Conservation (phyloP, 2,797 vertebrate species). For the Nannoperca australis region DNA sequence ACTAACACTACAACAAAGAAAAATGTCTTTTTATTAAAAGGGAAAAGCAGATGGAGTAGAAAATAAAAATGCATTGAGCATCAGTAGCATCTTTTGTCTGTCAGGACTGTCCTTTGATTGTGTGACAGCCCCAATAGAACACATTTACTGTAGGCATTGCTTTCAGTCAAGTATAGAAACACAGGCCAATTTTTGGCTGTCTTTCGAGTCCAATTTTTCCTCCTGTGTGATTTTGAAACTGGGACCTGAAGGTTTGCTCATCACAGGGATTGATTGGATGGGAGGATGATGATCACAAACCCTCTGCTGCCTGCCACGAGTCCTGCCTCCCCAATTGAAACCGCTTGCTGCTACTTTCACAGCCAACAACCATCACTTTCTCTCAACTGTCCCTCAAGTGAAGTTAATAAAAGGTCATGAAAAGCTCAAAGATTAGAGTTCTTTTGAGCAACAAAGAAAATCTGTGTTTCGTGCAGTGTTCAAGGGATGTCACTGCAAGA, state of each 20-base stretch:
- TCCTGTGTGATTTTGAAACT: neutral
- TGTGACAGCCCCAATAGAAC: slow-evolving; percentile 6
- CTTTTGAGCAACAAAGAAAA: slow-evolving; percentile 9
- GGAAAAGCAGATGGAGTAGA: neutral
- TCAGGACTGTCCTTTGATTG: neutral
- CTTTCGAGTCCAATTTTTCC: neutral
- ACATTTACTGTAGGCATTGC: neutral
- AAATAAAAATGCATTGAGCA: neutral
- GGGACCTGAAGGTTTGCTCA: neutral
- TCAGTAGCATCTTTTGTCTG: neutral
- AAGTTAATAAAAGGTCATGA: slow-evolving; percentile 25
- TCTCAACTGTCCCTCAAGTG: neutral
- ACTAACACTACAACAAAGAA: neutral
- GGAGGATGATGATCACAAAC: neutral
- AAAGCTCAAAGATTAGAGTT: slow-evolving; percentile 22
- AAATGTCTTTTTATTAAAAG: neutral
- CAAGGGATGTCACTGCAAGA: slow-evolving; percentile 7
- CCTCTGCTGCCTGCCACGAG: neutral
- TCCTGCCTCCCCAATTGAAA: neutral
- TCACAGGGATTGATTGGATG: slow-evolving; percentile 9
- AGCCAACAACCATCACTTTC: neutral
- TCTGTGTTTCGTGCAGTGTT: neutral
- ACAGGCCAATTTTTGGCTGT: neutral
- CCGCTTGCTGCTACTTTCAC: neutral
- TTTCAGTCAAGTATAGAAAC: neutral